A percentile compares a stretch with the other conserved stretches of the same genome.
Conservation (phyloP, 2,797 vertebrate genomes). For the Chelidonichthys spinosus region DNA sequence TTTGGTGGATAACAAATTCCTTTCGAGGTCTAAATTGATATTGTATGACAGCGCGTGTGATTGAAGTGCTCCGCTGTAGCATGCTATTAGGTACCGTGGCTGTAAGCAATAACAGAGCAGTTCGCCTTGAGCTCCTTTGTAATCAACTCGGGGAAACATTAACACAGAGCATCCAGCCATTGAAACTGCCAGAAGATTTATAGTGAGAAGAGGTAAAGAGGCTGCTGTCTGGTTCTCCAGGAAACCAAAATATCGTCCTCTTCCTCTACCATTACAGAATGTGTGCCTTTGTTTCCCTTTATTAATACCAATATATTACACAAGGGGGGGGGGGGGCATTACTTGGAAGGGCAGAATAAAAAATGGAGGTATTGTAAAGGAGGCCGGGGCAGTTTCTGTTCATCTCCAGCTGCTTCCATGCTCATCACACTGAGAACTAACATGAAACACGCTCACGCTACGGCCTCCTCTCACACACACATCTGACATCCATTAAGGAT, state of each 20-base stretch:
- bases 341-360: slow-evolving; percentile 71
- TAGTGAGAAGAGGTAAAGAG: slow-evolving; percentile 76
- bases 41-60: slow-evolving; percentile 70
- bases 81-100: slow-evolving; percentile 65
- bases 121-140: slow-evolving; percentile 75
- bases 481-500: slow-evolving; percentile 87
- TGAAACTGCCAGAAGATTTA: slow-evolving; percentile 80
- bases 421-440: slow-evolving; percentile 86
- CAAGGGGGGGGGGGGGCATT: slow-evolving; percentile 63
- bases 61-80: slow-evolving; percentile 68
- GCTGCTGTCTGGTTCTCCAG: slow-evolving; percentile 73
- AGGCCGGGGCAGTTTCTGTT: slow-evolving; percentile 78
- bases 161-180: slow-evolving; percentile 69
- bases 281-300: slow-evolving; percentile 83
- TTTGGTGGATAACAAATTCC: slow-evolving; percentile 71
- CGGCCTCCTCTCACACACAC: slow-evolving; percentile 82
- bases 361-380: slow-evolving; percentile 80
- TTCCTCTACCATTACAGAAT: slow-evolving; percentile 73
- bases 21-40: slow-evolving; percentile 66
- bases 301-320: slow-evolving; percentile 86
- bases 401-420: slow-evolving; percentile 86
- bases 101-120: slow-evolving; percentile 75
- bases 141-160: slow-evolving; percentile 77
- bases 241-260: slow-evolving; percentile 72
- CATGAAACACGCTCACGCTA: slow-evolving; percentile 87